These are phyloP conservation scores for Drosophila leontia DNA, from an alignment of 1,140 invertebrate species.

Conservation along the genomic window DNA sequence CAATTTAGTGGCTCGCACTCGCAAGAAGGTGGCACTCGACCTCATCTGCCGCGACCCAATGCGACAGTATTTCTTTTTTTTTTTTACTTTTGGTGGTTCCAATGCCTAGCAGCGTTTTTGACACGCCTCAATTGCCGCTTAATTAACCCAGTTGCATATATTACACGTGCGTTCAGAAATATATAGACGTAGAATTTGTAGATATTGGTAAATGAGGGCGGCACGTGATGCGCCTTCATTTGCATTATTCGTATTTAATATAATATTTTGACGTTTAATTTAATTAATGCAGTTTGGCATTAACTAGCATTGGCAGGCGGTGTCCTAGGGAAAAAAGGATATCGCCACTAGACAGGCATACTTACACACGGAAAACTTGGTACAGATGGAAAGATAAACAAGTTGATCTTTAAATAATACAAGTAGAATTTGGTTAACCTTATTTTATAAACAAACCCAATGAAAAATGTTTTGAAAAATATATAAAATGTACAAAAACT, in stretches of 20 bases:
- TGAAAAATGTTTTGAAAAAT: background rate
- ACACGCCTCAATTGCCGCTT: constrained; percentile 75
- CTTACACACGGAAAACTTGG: background rate
- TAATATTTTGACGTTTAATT: constrained; percentile 80
- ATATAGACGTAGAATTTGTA: constrained; percentile 8
- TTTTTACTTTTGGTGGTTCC: constrained; percentile 10
- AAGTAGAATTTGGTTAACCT: background rate
- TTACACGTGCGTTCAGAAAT: constrained; percentile 51
- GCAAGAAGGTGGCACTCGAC: constrained; percentile 27
- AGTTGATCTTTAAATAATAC: background rate
- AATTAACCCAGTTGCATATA: constrained; percentile 80
- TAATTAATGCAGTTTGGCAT: constrained; percentile 74
- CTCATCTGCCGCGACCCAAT: background rate
- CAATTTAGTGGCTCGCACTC: constrained; percentile 56
- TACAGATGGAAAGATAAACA: background rate
- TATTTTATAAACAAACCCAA: background rate
- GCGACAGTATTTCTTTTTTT: background rate
- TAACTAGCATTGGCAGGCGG: constrained; percentile 63
- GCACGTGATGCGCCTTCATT: constrained; percentile 64
- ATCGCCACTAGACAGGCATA: background rate
- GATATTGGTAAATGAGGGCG: background rate
- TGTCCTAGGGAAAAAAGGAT: background rate
- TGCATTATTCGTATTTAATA: constrained; percentile 74
- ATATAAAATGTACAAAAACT: no score
- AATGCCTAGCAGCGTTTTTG: constrained; percentile 23